Evolutionary conservation across 2,888 invertebrate genomes (phyloP), one percentile per base, ranked within the genome.

Genomic region (Andrena flavipes): DNA sequence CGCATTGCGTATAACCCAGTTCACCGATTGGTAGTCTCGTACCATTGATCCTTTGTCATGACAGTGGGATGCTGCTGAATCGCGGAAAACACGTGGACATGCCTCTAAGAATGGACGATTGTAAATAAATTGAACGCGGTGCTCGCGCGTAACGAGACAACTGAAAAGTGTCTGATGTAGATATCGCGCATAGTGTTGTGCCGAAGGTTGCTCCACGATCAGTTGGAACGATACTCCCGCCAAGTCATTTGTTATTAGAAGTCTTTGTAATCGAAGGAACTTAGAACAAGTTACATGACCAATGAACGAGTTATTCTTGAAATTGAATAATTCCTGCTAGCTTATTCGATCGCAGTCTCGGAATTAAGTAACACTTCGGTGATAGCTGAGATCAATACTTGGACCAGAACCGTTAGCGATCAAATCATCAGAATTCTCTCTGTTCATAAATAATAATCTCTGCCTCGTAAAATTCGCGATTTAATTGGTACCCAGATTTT

Each of bases 1-100:
- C 78, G 81, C 84, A 79, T 16, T 86, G 81, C 86, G 80, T 81
- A 81, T 75, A 81, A 74, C 70, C 74, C 78, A 64, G 70, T 76
- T 74, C 79, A 56, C 77, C 54, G 64, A 77, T 74, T 78, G 70
- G 67, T 69, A 79, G 76, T 63, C 74, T 23, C 35, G 30, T 10
- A 30, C 35, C 56, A 49, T 68, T 74, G 76, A 73, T 86, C 76
- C 72, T 62, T 87, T 62, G 62, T 72, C 59, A 23, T 59, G 71
- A 63, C 64, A 74, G 48, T 65, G 62, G 56, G 60, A 59, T 42
- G 49, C 60, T 54, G 65, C 72, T 26, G 51, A 48, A 70, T 81
- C 68, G 59, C 49, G 33, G 23, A 48, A 80, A 48, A 62, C 62
- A 51, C 16, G 13, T 5, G 59, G 10, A 29, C 51, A 30, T 42